Conservation (phyloP, 2,797 vertebrate species). For the Diplodus sargus region DNA sequence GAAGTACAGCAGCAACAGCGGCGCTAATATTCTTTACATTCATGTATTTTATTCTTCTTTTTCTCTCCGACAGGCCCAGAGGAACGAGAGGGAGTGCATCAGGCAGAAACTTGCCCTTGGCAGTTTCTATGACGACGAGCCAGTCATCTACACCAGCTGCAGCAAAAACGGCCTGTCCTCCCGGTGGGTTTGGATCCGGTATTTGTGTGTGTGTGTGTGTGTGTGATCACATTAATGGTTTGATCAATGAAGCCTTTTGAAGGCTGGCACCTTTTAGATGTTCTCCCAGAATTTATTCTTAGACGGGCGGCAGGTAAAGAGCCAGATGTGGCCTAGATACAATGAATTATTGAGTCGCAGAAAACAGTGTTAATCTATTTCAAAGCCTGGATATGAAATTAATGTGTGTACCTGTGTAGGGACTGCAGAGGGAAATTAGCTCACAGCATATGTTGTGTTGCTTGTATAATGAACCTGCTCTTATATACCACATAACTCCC, state of each 20-base stretch:
- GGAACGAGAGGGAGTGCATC: slow-evolving; percentile 98
- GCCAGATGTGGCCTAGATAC: background rate
- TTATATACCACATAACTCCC: background rate
- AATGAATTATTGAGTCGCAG: slow-evolving; percentile 6
- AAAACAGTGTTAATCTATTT: slow-evolving; percentile 8
- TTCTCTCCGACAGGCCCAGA: slow-evolving; percentile 89
- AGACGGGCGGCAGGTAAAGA: slow-evolving; percentile 6
- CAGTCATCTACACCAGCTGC: slow-evolving; percentile 95
- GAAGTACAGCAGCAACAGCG: slow-evolving; percentile 3
- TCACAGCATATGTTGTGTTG: background rate
- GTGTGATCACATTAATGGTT: slow-evolving; percentile 30
- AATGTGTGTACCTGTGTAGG: too few relatives aligned
- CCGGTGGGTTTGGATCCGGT: slow-evolving; percentile 83
- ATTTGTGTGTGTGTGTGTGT: slow-evolving; percentile 28
- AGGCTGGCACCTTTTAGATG: slow-evolving; percentile 17
- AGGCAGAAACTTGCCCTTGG: slow-evolving; percentile 98
- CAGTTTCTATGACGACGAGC: slow-evolving; percentile 99
- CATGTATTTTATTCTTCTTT: slow-evolving; percentile 24
- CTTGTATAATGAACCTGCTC: background rate
- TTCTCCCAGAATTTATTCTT: slow-evolving; percentile 28
- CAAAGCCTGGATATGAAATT: slow-evolving; percentile 2
- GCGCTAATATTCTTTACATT: slow-evolving; percentile 41
- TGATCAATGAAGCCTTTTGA: slow-evolving; percentile 56
- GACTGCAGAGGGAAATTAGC: too few relatives aligned
- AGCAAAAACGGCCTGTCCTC: slow-evolving; percentile 94